A percentile compares a stretch with the other conserved stretches of the same genome.
phyloP scores from a whole-genome alignment of 2,888 invertebrate genomes.

The Dione vanillae region DNA sequence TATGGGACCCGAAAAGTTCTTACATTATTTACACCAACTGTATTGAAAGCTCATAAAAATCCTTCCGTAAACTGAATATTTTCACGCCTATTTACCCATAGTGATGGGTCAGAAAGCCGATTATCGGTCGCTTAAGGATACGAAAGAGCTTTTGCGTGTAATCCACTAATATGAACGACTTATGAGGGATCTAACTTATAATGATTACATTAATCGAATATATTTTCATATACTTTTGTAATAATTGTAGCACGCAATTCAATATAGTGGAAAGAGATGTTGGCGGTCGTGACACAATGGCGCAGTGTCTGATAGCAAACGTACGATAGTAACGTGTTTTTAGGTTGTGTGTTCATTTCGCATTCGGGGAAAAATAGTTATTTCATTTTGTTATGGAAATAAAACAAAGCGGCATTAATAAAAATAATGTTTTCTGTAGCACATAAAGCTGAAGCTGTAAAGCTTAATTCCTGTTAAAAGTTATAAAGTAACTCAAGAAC shows the following conservation, averaged over 20 bases:
- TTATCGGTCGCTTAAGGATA: slow-evolving; percentile 45
- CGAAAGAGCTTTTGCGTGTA: slow-evolving; percentile 49
- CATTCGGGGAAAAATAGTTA: too few species aligned
- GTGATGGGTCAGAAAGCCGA: slow-evolving; percentile 47
- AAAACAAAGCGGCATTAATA: too few species aligned
- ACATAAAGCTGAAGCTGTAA: neutral
- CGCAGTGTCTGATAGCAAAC: too few species aligned
- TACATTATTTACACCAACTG: slow-evolving; percentile 22
- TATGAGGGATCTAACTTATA: slow-evolving; percentile 41
- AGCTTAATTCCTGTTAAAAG: neutral
- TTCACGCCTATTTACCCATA: slow-evolving; percentile 43
- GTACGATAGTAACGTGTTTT: too few species aligned
- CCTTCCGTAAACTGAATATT: slow-evolving; percentile 36
- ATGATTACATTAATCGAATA: slow-evolving; percentile 44
- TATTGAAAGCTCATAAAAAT: slow-evolving; percentile 26
- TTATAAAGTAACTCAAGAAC: slow-evolving; percentile 8
- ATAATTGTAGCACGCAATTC: neutral
- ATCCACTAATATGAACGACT: slow-evolving; percentile 47
- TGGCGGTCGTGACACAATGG: too few species aligned
- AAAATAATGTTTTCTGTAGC: neutral
- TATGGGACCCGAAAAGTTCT: neutral
- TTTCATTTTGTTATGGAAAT: too few species aligned
- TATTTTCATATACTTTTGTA: slow-evolving; percentile 15
- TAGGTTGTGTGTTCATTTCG: too few species aligned
- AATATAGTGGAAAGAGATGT: neutral